Evolutionary conservation across 1,140 invertebrate species (phyloP).

Genomic region (Pantala flavescens): DNA sequence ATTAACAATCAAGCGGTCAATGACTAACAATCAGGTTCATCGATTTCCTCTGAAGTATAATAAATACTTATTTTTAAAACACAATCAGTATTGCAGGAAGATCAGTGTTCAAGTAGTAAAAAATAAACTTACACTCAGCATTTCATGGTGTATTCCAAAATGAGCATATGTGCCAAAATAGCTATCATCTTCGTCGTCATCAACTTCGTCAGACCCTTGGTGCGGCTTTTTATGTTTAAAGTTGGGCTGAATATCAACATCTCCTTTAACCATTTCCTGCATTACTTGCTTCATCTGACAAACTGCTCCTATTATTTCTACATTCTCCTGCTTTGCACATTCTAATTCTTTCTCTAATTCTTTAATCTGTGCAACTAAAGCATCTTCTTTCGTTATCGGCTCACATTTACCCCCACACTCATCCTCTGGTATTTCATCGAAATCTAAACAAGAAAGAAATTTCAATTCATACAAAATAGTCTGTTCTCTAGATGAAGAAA

Average conservation of each 20-base stretch:
- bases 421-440: not conserved
- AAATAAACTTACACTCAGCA: conserved; percentile 58
- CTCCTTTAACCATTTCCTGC: conserved; percentile 35
- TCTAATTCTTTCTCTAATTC: not conserved
- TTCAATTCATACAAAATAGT: not conserved
- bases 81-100: too few species aligned
- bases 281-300: conserved; percentile 49
- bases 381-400: not conserved
- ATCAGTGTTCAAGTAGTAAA: conserved; percentile 24
- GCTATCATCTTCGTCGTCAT: conserved; percentile 50
- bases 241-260: conserved; percentile 17
- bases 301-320: not conserved
- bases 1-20: not conserved
- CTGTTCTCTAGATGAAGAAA: not conserved
- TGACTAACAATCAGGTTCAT: not conserved
- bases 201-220: conserved; percentile 27
- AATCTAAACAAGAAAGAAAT: not conserved
- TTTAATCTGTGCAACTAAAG: not conserved
- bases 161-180: conserved; percentile 96
- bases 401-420: not conserved
- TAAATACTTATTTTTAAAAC: too few species aligned
- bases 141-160: conserved; percentile 95
- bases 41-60: not conserved
- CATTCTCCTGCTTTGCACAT: not conserved
- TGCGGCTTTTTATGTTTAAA: conserved; percentile 30